Conservation (phyloP, 1,140 invertebrate genomes). For the Diorhabda sublineata region DNA sequence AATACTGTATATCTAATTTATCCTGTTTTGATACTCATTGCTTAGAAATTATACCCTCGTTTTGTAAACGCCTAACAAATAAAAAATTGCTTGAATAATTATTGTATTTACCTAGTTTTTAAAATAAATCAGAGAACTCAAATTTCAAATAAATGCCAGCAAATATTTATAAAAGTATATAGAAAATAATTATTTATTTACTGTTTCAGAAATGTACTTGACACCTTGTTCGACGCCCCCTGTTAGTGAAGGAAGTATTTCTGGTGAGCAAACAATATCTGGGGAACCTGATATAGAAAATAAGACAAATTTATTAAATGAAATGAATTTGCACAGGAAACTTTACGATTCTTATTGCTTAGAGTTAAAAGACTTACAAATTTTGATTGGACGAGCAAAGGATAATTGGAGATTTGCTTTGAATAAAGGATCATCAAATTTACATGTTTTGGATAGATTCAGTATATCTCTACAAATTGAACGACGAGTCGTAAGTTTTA, state of each 20-base stretch:
- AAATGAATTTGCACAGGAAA: constrained; percentile 65
- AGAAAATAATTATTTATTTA: not conserved
- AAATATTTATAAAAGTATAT: not conserved
- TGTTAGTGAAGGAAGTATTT: constrained; percentile 65
- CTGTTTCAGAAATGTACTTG: constrained; percentile 64
- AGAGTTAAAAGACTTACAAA: constrained; percentile 81
- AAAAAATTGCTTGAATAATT: no score
- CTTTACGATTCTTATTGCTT: constrained; percentile 81
- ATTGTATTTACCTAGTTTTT: no score
- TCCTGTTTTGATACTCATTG: no score
- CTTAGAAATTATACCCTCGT: no score
- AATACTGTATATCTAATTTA: no score
- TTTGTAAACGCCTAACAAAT: no score
- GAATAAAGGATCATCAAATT: constrained; percentile 71
- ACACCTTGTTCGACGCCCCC: constrained; percentile 91
- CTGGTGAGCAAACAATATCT: constrained; percentile 42
- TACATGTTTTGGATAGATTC: constrained; percentile 88
- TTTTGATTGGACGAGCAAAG: constrained; percentile 79
- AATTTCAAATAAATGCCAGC: no score
- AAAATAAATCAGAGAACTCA: no score
- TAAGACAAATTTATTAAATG: constrained; percentile 49
- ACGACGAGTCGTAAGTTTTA: constrained; percentile 61
- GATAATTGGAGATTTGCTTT: constrained; percentile 89
- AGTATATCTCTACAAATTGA: constrained; percentile 83
- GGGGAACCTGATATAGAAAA: constrained; percentile 30